Evolutionary conservation across 1,140 invertebrate genomes (phyloP).

Genomic region (Phymorhynchus buccinoides): DNA sequence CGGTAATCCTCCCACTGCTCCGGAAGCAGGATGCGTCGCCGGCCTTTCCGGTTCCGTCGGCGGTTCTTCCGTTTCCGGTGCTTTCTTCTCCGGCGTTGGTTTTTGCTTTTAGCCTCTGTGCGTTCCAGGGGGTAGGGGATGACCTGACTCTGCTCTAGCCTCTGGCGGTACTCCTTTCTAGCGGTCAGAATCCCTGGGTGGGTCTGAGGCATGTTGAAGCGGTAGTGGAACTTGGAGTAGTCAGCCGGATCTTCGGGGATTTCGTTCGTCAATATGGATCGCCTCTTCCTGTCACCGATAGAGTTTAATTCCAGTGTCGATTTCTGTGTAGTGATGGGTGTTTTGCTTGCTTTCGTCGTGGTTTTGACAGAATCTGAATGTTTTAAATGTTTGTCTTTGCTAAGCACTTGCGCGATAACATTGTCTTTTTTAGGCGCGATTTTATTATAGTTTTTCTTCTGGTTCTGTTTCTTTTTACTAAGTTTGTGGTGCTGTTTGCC

Average conservation of each 20-base stretch:
- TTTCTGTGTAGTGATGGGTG: neutral
- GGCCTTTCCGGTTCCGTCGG: slow-evolving; percentile 51
- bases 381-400: neutral
- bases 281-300: slow-evolving; percentile 31
- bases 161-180: slow-evolving; percentile 55
- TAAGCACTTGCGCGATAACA: neutral
- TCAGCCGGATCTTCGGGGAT: slow-evolving; percentile 68
- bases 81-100: slow-evolving; percentile 48
- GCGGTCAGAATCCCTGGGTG: slow-evolving; percentile 65
- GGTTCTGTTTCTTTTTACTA: neutral
- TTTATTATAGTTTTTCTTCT: neutral
- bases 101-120: slow-evolving; percentile 32
- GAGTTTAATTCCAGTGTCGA: neutral
- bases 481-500: neutral
- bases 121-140: slow-evolving; percentile 62
- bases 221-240: slow-evolving; percentile 51
- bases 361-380: neutral
- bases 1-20: slow-evolving; percentile 62
- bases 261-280: slow-evolving; percentile 71
- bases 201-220: slow-evolving; percentile 58
- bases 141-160: slow-evolving; percentile 49
- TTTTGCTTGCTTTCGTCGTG: neutral
- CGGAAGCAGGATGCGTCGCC: slow-evolving; percentile 53
- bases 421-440: neutral
- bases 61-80: slow-evolving; percentile 46